These are phyloP conservation scores for Vanessa atalanta DNA, from an alignment of 1,140 invertebrate genomes.

Conservation along the genomic window DNA sequence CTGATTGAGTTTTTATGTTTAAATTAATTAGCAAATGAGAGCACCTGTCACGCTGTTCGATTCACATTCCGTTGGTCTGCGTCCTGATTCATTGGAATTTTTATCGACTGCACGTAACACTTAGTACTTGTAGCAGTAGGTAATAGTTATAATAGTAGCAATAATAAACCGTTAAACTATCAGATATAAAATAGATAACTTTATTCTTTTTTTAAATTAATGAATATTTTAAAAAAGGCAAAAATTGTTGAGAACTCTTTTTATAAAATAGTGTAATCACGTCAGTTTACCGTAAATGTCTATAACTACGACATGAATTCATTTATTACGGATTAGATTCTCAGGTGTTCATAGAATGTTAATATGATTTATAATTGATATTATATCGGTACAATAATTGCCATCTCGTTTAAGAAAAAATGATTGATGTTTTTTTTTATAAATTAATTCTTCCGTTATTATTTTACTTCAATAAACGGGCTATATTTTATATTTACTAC, in stretches of 20 bases:
- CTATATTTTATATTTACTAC: no score
- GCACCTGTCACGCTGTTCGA: slow-evolving; percentile 67
- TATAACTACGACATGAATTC: background rate
- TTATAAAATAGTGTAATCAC: background rate
- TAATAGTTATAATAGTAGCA: no score
- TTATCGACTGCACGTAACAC: slow-evolving; percentile 59
- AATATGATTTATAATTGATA: background rate
- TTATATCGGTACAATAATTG: slow-evolving; percentile 6
- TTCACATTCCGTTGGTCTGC: slow-evolving; percentile 64
- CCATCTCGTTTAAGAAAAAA: background rate
- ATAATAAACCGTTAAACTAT: no score
- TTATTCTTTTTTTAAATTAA: no score
- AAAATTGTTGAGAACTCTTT: no score
- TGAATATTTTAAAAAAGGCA: no score
- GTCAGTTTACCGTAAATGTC: background rate
- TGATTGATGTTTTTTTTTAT: background rate
- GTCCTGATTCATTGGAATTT: slow-evolving; percentile 72
- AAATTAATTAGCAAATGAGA: slow-evolving; percentile 78
- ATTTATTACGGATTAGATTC: background rate
- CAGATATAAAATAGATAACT: no score
- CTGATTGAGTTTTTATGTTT: slow-evolving; percentile 74
- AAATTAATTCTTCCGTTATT: background rate
- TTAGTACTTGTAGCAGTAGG: slow-evolving; percentile 21
- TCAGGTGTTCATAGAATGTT: slow-evolving; percentile 12
- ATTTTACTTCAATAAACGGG: background rate